Evolutionary conservation across 2,113 vertebrate species (phyloP), one percentile per base, ranked within the genome.

Genomic region (Cololabis saira): DNA sequence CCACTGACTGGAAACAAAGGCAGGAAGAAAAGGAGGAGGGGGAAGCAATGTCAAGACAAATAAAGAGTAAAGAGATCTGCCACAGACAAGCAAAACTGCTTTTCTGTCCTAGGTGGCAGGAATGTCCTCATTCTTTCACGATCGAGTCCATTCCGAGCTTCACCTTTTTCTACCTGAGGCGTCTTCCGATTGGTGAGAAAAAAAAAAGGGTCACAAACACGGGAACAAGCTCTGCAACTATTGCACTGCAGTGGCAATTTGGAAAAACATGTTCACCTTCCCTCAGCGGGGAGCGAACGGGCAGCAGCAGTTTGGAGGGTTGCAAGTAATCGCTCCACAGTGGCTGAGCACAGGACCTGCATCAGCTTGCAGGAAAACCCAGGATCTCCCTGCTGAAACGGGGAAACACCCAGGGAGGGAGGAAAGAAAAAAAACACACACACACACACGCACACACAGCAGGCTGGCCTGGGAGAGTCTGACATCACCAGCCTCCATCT

Each of bases 361-460:
- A 78, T 71, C 61, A 58, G 72, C 70, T 77, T 64, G 63, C 68
- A 91, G 85, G 86, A 87, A 89, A 92, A 90, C 83, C 84, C 84
- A 86, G 89, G 89, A 90, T 86, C 86, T 90, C 87, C 84, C 87
- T 64, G 27, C 61, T 79, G 81, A 37, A 77, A 85, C 55, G 81
- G 90, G 92, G 88, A 93, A 92, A 91, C 87, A 92, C 92, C 92
- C 81, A 85, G 81, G 90, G 84, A 72, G 79, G 83, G 80, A 75
- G 72, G 63, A 62, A 79, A 71, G 71, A 80, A 76, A 76, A 71
- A 65, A 65, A 76, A 74, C 33, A 37, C 6, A 37, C 33, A 37
- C 33, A 37, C 33, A 37, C 33, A 37, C 33, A 37, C 33, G 10
- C 33, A 37, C 33, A 37, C 33, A 37, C 12, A 53, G 62, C 66